Base-by-base conservation (phyloP, 2,888 invertebrate genomes). In the Megaustenia siamemsis region DNA sequence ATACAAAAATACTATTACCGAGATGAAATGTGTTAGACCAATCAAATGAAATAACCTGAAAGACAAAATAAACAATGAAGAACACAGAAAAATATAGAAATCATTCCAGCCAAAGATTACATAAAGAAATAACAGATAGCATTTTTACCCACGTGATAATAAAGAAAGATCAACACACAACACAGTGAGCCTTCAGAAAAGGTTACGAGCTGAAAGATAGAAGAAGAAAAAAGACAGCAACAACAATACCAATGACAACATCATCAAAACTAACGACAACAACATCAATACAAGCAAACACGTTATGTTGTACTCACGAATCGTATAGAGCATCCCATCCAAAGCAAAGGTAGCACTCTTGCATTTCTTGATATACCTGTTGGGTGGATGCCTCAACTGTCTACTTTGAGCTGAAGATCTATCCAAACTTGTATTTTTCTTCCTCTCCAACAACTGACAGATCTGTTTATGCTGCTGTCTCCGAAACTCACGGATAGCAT, bases 271-370 rank as follows among this genome's bases (percentile, higher is more conserved):
- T n/a, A 35, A 56, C 35, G 32, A 35, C 24, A 45, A 6, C n/a
- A 3, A 45, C 40, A 38, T n/a, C 53, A 35, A 40, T n/a, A n/a
- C n/a, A n/a, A 6, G 43, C 68, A 40, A 38, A 2, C 43, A 82
- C 3, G 77, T 3, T 2, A 63, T 32, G 8, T 18, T 35, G 38
- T 68, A 95, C 95, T 95, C 95, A 97, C 97, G 97, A 95, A 97
- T 97, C 88, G 97, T 97, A 92, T 97, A 97, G 88, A 96, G 96
- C 89, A 96, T 97, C 93, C 97, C 97, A 95, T 97, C 97, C 94
- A 97, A 96, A 91, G 97, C 97, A 94, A 97, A 97, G 87, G 97
- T 97, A 81, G 97, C 97, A 94, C 97, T 97, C 95, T 97, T 97
- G 95, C 97, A 97, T 94, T 94, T 94, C 89, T 94, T 94, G 83